phyloP scores from a whole-genome alignment of 2,797 vertebrate species.

The Merluccius polli region DNA sequence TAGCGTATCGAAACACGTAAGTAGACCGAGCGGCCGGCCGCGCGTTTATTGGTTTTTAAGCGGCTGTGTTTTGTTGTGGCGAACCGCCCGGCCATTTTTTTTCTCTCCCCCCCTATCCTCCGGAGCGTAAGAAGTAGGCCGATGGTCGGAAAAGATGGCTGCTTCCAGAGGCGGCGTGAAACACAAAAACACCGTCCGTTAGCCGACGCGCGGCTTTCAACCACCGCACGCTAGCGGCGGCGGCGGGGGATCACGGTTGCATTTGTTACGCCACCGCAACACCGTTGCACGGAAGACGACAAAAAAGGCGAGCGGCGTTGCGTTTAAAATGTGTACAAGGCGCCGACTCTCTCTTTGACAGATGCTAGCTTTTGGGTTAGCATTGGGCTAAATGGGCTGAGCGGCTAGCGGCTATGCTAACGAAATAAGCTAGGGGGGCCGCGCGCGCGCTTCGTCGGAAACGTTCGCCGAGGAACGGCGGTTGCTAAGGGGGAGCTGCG shows the following conservation, averaged over 20 bases:
- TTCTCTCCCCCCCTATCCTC: constrained; percentile 63
- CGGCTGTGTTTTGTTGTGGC: constrained; percentile 72
- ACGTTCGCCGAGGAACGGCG: no score
- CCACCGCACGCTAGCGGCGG: no score
- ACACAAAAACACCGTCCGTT: constrained; percentile 62
- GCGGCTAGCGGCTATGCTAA: constrained; percentile 52
- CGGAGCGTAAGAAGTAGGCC: constrained; percentile 45
- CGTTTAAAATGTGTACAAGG: no score
- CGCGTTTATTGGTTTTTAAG: constrained; percentile 18
- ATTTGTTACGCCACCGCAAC: no score
- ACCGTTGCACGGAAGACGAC: no score
- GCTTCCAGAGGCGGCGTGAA: constrained; percentile 80
- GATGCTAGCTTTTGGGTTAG: constrained; percentile 56
- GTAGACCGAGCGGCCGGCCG: constrained; percentile 29
- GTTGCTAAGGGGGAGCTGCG: no score
- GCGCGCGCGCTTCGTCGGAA: no score
- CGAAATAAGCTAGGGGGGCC: constrained; percentile 34
- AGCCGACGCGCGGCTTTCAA: no score
- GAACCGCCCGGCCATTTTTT: constrained; percentile 77
- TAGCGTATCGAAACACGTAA: constrained; percentile 68
- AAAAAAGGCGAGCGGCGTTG: no score
- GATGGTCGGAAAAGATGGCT: constrained; percentile 81
- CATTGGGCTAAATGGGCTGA: constrained; percentile 46
- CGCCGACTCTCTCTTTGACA: constrained; percentile 50
- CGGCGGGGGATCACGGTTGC: no score